A percentile compares a stretch with the other conserved stretches of the same genome.
phyloP scores from a whole-genome alignment of 2,888 invertebrate species.

The Hyles lineata region DNA sequence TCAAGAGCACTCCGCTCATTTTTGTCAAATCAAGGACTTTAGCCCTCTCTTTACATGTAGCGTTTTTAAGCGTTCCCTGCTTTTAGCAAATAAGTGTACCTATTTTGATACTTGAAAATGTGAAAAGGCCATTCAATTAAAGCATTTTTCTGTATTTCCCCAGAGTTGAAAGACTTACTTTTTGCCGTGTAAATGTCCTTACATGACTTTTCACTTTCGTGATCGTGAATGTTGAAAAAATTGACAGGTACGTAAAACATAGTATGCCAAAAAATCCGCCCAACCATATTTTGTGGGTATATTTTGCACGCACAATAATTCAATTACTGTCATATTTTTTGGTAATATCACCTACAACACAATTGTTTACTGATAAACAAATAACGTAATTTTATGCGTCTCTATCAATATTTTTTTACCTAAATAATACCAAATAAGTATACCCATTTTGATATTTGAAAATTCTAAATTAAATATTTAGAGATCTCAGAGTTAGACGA shows the following conservation, averaged over 20 bases:
- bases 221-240: background rate
- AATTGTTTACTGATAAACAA: too few species aligned
- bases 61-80: constrained; percentile 41
- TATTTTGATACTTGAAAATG: too few species aligned
- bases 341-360: too few species aligned
- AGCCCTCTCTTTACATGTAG: constrained; percentile 38
- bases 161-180: too few species aligned
- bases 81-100: background rate
- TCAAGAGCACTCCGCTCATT: constrained; percentile 61
- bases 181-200: background rate
- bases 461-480: too few species aligned
- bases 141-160: too few species aligned
- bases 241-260: background rate
- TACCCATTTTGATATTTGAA: too few species aligned
- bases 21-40: constrained; percentile 64
- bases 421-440: too few species aligned
- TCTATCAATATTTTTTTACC: background rate
- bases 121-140: too few species aligned
- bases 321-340: background rate
- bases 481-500: too few species aligned
- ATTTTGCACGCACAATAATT: background rate
- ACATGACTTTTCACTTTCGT: constrained; percentile 1
- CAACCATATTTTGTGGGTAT: background rate
- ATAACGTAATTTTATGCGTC: background rate
- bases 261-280: background rate